Percentiles rank a stretch among this genome's conserved stretches.
phyloP scores from a whole-genome alignment of 2,113 vertebrate genomes.

The Rhynchomys soricoides region DNA sequence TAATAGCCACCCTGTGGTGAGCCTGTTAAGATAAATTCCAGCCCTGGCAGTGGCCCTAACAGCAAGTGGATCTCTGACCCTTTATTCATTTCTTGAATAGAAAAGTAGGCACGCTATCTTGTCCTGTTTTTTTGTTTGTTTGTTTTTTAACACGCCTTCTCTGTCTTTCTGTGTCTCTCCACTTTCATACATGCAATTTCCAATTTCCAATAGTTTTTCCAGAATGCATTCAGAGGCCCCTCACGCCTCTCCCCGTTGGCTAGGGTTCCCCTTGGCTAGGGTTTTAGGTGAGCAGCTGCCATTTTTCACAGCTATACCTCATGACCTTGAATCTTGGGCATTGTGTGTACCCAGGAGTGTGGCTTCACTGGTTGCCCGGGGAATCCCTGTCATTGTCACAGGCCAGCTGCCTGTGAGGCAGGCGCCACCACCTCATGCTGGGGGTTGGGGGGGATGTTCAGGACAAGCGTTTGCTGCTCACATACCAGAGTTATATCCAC shows the following conservation, averaged over 20 bases:
- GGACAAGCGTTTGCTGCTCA: neutral
- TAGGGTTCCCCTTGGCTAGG: neutral
- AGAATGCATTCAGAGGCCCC: neutral
- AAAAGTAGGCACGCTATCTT: neutral
- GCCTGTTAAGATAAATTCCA: neutral
- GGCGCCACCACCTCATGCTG: neutral
- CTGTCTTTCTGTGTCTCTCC: neutral
- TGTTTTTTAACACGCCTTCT: neutral
- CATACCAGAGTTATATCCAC: neutral
- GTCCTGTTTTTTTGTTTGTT: neutral
- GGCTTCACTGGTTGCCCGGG: neutral
- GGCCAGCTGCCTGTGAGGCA: slow-evolving; percentile 14
- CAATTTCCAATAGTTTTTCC: slow-evolving; percentile 16
- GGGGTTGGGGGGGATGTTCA: neutral
- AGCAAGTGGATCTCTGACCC: neutral
- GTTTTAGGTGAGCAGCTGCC: neutral
- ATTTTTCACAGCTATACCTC: neutral
- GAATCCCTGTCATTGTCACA: slow-evolving; percentile 31
- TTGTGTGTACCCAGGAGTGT: neutral
- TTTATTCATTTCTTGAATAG: neutral
- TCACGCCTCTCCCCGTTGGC: neutral
- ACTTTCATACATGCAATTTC: neutral
- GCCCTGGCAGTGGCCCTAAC: neutral
- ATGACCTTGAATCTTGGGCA: neutral
- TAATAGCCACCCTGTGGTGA: neutral